Evolutionary conservation across 30 jellyfish, hydroid and myxozoan genomes (phyloP).

Genomic region (Rhopilema esculentum): DNA sequence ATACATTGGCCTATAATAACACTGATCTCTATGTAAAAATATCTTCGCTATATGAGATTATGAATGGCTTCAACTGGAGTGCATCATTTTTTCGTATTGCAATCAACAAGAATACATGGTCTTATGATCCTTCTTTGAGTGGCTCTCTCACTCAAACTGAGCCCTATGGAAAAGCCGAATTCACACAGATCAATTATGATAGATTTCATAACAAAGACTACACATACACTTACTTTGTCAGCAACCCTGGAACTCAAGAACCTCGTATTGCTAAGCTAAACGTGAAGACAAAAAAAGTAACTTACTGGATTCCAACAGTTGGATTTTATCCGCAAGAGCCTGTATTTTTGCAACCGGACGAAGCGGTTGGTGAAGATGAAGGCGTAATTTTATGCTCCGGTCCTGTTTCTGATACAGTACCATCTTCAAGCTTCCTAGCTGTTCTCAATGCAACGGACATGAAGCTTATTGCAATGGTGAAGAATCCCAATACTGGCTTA

Average conservation of each 20-base stretch:
- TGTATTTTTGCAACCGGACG: constrained; percentile 46
- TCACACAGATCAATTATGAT: constrained; percentile 52
- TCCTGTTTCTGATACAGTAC: constrained; percentile 51
- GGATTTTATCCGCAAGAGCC: constrained; percentile 79
- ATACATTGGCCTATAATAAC: constrained; percentile 45
- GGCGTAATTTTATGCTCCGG: constrained; percentile 66
- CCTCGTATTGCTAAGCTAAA: constrained; percentile 53
- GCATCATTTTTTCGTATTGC: constrained; percentile 64
- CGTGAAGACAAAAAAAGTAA: constrained; percentile 42
- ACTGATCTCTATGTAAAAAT: constrained; percentile 44
- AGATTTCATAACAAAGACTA: constrained; percentile 44
- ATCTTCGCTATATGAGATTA: background rate
- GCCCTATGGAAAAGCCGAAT: constrained; percentile 64
- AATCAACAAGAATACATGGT: constrained; percentile 58
- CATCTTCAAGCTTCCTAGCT: constrained; percentile 59
- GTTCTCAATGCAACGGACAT: constrained; percentile 53
- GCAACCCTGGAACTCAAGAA: constrained; percentile 37
- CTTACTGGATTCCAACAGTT: constrained; percentile 62
- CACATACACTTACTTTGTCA: constrained; percentile 50
- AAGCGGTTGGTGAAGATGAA: constrained; percentile 45
- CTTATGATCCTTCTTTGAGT: constrained; percentile 35
- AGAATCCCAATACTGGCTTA: constrained; percentile 61
- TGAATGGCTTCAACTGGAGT: constrained; percentile 38
- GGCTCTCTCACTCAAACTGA: constrained; percentile 46
- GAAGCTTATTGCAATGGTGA: constrained; percentile 51